Base-by-base conservation (phyloP, 2,113 vertebrate genomes). In the Gopherus evgoodei region DNA sequence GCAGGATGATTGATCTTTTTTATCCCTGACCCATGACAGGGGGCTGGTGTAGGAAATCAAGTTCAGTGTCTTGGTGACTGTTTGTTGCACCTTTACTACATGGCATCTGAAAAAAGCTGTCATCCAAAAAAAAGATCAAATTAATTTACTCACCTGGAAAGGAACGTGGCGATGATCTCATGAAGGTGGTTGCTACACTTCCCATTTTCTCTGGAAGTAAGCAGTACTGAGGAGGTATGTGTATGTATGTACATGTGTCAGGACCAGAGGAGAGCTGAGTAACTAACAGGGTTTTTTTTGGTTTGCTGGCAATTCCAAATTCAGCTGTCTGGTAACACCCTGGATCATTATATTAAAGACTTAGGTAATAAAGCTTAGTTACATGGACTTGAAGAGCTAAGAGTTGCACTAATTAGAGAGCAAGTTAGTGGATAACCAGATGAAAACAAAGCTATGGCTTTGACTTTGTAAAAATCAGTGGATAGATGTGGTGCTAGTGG, bases 271-370 rank as follows among this genome's bases (percentile, higher is more conserved):
- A n/a, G 31, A 69, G 65, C 35, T 21, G 35, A 8, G 65, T n/a
- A 12, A 69, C 25, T 57, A 57, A 27, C 25, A 57, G 56, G 56
- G 56, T 25, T 27, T 27, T 27, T 27, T 11, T 57, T 57, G 25
- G 56, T 27, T 57, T 57, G 56, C 56, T 57, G 56, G 56, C 56
- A 57, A 57, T 57, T 57, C 25, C 56, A 57, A 57, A 57, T 57
- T 57, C 0, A 78, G 29, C 21, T 65, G 31, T 35, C 81, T 14
- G 0, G 1, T 80, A 53, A 88, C 52, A 89, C 5, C 44, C 8
- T 62, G 89, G 0, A 0, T 31, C 38, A 13, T 5, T 44, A 8
- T 54, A 27, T 82, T 56, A 62, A 4, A 72, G 24, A 1, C 52
- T 13, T 2, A n/a, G 13, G 11, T 52, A n/a, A 83, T 83, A 31